Evolutionary conservation across 1,140 invertebrate species (phyloP).

Genomic region (Zophobas morio): DNA sequence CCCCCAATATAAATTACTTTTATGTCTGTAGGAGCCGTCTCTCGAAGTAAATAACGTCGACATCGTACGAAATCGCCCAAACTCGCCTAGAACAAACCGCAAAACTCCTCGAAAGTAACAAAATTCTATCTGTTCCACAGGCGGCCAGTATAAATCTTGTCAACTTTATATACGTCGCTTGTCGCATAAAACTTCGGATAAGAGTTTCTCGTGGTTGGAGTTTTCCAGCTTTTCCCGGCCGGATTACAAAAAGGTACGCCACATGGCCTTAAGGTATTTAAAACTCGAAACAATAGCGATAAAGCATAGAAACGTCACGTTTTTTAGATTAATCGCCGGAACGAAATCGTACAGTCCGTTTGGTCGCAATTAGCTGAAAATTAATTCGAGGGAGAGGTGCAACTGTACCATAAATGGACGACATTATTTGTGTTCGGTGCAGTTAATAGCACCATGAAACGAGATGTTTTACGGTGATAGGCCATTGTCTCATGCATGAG

Average conservation of each 20-base stretch:
- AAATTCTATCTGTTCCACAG: constrained; percentile 1
- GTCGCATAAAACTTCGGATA: neutral
- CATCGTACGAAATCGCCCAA: neutral
- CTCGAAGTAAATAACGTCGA: constrained; percentile 13
- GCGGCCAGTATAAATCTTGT: constrained; percentile 4
- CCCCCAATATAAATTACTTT: constrained; percentile 44
- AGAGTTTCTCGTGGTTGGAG: neutral
- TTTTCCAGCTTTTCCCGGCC: neutral
- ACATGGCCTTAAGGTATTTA: neutral
- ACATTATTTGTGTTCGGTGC: constrained; percentile 7
- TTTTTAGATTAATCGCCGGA: neutral
- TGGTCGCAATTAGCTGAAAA: constrained; percentile 1
- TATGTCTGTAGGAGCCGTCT: constrained; percentile 9
- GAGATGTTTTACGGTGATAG: constrained; percentile 31
- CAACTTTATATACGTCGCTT: neutral
- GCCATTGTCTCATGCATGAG: constrained; percentile 29
- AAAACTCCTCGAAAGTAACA: neutral
- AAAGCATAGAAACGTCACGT: constrained; percentile 5
- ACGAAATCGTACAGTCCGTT: neutral
- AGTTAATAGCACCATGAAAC: constrained; percentile 35
- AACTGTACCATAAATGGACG: constrained; percentile 18
- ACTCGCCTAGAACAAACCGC: neutral
- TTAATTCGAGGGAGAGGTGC: constrained; percentile 3
- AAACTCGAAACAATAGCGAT: constrained; percentile 2
- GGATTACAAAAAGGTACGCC: neutral